phyloP scores from a whole-genome alignment of 1,140 invertebrate species.

The Drosophila punjabiensis region DNA sequence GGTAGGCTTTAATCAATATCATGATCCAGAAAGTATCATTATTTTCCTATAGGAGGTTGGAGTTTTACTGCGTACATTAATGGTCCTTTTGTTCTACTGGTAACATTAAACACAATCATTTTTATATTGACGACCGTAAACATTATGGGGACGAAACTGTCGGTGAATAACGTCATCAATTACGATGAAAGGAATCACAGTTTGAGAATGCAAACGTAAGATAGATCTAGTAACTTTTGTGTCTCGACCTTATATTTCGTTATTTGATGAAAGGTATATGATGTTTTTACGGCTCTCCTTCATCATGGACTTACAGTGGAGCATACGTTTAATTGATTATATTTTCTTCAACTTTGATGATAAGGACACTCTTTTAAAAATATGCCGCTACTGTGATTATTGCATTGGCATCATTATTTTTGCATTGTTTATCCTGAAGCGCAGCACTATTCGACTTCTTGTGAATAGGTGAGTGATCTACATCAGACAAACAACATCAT shows the following conservation, averaged over 20 bases:
- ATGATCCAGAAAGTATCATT: neutral
- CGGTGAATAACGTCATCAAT: neutral
- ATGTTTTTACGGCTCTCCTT: neutral
- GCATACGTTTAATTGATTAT: neutral
- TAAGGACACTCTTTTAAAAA: rapidly evolving
- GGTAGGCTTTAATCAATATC: neutral
- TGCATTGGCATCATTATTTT: neutral
- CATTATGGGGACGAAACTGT: neutral
- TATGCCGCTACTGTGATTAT: neutral
- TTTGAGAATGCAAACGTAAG: neutral
- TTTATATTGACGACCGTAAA: neutral
- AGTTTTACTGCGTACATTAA: neutral
- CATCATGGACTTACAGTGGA: neutral
- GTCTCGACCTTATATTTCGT: neutral
- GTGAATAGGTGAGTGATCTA: neutral
- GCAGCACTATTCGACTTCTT: neutral
- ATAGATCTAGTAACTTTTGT: neutral
- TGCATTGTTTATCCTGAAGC: neutral
- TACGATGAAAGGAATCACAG: neutral
- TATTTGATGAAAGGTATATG: neutral
- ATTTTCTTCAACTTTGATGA: neutral
- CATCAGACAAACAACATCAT: too few species aligned
- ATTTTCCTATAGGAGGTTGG: neutral
- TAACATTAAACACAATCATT: neutral
- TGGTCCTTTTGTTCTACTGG: neutral